Evolutionary conservation across 1,140 invertebrate genomes (phyloP), one percentile per base, ranked within the genome.

Genomic region (Drosophila tristis): DNA sequence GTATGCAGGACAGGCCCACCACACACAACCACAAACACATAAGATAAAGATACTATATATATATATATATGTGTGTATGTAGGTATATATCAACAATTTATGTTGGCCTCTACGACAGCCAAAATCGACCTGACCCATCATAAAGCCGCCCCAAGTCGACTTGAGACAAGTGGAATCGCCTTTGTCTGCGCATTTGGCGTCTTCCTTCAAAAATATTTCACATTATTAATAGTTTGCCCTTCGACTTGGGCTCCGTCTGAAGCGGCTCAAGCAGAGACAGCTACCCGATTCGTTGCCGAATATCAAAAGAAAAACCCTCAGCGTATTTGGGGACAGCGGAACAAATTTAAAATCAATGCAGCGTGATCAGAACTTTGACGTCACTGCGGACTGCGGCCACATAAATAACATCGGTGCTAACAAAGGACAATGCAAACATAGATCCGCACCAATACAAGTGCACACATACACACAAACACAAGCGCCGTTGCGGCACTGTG

Each of bases 281-380:
- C 47, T 39, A 6, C n/a, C 31, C 15, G 48, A 48, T 29, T 31
- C 7, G 26, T 45, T 13, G 11, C 31, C 31, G 31, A 35, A 35
- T 3, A 11, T 3, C 6, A 35, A 3, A 35, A 9, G 31, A 9
- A 35, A 9, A 9, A 35, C 1, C 20, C 20, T 20, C 31, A 35
- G 8, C 8, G 8, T 4, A 35, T 11, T 39, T 4, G 8, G 31
- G 13, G 29, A 25, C 31, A 13, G 11, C 3, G 9, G 48, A 55
- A 48, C 42, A 63, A 78, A 64, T 75, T 85, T 71, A 67, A 81
- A 87, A 68, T 72, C 82, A 87, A 86, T 86, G 82, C 82, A 81
- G 78, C 68, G 43, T 71, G 65, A 54, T 47, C 54, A 55, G 48
- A 66, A 55, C 56, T 65, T 80, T 86, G 82, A 86, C 82, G 82